A percentile compares a stretch with the other conserved stretches of the same genome.
Evolutionary conservation across 2,113 vertebrate genomes (phyloP).

Genomic region (Macaca mulatta): DNA sequence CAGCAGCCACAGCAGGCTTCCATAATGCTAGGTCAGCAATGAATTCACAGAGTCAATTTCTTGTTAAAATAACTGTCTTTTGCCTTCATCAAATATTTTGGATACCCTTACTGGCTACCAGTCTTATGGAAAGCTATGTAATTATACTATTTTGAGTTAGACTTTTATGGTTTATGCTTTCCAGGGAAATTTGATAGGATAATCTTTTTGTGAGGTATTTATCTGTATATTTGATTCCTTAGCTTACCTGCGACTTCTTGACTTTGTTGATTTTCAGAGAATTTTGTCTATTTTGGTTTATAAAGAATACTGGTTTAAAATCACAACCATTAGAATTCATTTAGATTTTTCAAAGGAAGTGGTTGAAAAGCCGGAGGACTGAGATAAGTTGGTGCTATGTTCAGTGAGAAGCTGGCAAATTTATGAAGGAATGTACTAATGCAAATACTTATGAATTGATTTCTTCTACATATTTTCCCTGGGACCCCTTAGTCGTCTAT

Average conservation of each 20-base stretch:
- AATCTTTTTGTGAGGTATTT: background rate
- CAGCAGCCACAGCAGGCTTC: background rate
- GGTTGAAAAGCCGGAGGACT: background rate
- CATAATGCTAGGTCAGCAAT: too few relatives aligned
- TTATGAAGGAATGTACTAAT: background rate
- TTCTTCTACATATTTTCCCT: background rate
- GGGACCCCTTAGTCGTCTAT: background rate
- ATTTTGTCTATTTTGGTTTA: slow-evolving; percentile 3
- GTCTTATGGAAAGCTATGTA: background rate
- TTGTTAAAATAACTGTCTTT: background rate
- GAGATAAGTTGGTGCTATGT: background rate
- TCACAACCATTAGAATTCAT: background rate
- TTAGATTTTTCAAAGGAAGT: background rate
- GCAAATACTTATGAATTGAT: background rate
- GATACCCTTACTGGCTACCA: background rate
- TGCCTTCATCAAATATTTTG: background rate
- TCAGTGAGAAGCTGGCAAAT: background rate
- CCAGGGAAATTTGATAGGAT: background rate
- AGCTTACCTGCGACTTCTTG: background rate
- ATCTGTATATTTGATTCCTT: background rate
- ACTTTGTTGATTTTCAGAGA: background rate
- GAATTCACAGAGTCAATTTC: background rate
- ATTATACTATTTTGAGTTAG: background rate
- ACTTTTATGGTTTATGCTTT: background rate
- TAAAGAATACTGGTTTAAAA: background rate